A percentile compares a stretch with the other conserved stretches of the same genome.
phyloP scores from a whole-genome alignment of 2,113 vertebrate genomes.

The Aythya baeri region DNA sequence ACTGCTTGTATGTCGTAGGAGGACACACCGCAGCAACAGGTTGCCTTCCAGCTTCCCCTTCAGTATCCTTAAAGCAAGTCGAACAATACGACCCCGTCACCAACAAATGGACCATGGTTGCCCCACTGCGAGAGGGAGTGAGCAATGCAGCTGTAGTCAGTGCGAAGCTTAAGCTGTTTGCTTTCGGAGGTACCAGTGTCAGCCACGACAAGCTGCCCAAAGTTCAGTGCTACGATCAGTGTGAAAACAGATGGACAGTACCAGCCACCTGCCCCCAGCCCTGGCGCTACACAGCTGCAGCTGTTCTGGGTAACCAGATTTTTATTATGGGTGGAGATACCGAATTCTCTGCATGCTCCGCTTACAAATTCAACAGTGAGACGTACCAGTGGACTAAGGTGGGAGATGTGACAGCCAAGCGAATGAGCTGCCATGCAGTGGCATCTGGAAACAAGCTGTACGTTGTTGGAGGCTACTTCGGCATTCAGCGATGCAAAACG shows the following conservation, averaged over 20 bases:
- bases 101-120: conserved; percentile 88
- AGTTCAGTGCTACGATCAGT: conserved; percentile 85
- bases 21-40: conserved; percentile 84
- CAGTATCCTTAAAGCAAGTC: conserved; percentile 85
- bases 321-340: conserved; percentile 88
- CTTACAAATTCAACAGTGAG: conserved; percentile 87
- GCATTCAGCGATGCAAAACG: conserved; percentile 86
- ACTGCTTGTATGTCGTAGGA: conserved; percentile 84
- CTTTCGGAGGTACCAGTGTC: conserved; percentile 84
- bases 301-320: conserved; percentile 86
- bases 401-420: conserved; percentile 84
- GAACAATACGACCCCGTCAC: conserved; percentile 83
- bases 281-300: conserved; percentile 86
- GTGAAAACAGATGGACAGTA: conserved; percentile 85
- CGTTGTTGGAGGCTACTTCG: conserved; percentile 85
- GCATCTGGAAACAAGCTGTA: conserved; percentile 87
- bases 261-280: conserved; percentile 87
- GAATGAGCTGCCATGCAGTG: conserved; percentile 86
- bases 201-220: conserved; percentile 87
- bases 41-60: conserved; percentile 84
- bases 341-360: conserved; percentile 84
- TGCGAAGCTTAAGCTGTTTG: conserved; percentile 85
- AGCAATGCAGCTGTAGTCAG: conserved; percentile 86
- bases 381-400: conserved; percentile 88
- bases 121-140: conserved; percentile 82